Evolutionary conservation across 2,888 invertebrate genomes (phyloP), one percentile per base, ranked within the genome.

Genomic region (Podotricha telesiphe): DNA sequence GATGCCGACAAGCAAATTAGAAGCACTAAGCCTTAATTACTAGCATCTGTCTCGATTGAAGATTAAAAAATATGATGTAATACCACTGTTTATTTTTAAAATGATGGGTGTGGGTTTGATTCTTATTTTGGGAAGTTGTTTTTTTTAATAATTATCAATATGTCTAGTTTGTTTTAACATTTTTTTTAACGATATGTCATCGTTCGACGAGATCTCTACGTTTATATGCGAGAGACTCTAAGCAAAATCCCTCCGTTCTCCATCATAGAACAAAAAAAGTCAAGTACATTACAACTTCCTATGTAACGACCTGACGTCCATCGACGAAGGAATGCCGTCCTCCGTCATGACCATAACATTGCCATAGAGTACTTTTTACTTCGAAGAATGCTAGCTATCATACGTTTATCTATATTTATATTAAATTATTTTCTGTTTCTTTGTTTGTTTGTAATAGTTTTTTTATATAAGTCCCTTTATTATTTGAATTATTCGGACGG

Each of bases 1-100:
- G 37, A 62, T 48, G 48, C 62, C 62, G 62, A 62, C 62, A 50
- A 34, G 34, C 55, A 34, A 62, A 62, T 62, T 62, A 62, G 19
- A 37, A 62, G 48, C 17, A 62, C 62, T 47, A 48, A 37, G 62
- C 50, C 48, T 50, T 62, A 48, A 62, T 62, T 48, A 48, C 28
- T 13, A 13, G 15, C 62, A 62, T 62, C 62, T 62, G 62, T 48
- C 48, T 37, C 10, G 15, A 15, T 28, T 37, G 15, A 0, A 17
- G 19, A 62, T 62, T 37, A 55, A 8, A n/a, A 62, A 0, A 34
- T 37, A 37, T 48, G 48, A 59, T 45, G 45, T 45, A 34, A 53
- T 34, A 28, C 1, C 22, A n/a, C 19, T 11, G 13, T 1, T 40
- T 11, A 50, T 20, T 6, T 28, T 28, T 28, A 28, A 37, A 37